phyloP scores from a whole-genome alignment of 64 coral and sea anemone species.

The Platygyra sinensis region DNA sequence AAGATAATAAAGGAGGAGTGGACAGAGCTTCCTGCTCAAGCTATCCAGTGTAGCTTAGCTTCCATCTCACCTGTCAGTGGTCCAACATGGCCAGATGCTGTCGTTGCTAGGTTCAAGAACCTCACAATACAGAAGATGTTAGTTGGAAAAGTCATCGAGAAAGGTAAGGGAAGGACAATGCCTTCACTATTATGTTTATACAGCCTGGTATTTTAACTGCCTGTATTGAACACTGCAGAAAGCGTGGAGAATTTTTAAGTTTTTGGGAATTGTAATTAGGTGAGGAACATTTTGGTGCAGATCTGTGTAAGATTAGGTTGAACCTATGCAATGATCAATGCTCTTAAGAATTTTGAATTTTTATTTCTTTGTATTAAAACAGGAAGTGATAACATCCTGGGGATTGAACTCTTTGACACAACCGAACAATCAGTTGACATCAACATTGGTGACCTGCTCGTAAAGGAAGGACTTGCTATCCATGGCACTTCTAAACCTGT shows the following conservation, averaged over 20 bases:
- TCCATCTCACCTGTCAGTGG: slow-evolving; percentile 38
- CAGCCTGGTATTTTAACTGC: too few species aligned
- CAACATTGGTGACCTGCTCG: slow-evolving; percentile 40
- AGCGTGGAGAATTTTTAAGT: too few species aligned
- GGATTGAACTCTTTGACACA: slow-evolving; percentile 49
- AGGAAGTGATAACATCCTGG: background rate
- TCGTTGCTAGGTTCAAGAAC: slow-evolving; percentile 55
- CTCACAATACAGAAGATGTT: slow-evolving; percentile 71
- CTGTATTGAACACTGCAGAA: too few species aligned
- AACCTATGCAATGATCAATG: too few species aligned
- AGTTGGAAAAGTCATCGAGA: slow-evolving; percentile 68
- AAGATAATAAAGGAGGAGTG: slow-evolving; percentile 62
- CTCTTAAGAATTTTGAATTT: too few species aligned
- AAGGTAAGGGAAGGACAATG: slow-evolving; percentile 13
- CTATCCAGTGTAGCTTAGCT: slow-evolving; percentile 61
- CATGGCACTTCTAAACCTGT: background rate
- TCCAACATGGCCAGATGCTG: slow-evolving; percentile 50
- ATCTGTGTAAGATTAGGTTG: too few species aligned
- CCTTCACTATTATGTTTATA: too few species aligned
- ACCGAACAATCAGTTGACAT: slow-evolving; percentile 25
- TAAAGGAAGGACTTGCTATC: slow-evolving; percentile 34
- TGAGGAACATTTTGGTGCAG: too few species aligned
- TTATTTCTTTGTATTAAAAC: background rate
- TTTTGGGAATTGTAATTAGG: too few species aligned
- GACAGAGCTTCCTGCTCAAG: slow-evolving; percentile 40